These are phyloP conservation scores for Torymus aiolomorphi DNA, from an alignment of 2,888 invertebrate species.

Conservation along the genomic window DNA sequence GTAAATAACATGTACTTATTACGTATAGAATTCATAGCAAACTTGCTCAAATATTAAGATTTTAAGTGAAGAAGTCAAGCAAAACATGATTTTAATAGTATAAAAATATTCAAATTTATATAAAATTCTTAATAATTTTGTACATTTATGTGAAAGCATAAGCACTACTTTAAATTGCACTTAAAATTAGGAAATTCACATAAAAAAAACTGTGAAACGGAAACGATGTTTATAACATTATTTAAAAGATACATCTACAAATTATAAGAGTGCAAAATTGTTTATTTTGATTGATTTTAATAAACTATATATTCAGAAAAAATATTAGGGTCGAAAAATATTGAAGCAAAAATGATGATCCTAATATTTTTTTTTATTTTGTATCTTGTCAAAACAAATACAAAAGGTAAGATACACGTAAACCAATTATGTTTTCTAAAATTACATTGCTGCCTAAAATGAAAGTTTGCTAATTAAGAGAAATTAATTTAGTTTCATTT, in stretches of 20 bases:
- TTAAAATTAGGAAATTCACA: conserved; percentile 5
- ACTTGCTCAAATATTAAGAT: conserved; percentile 9
- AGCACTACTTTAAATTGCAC: conserved; percentile 27
- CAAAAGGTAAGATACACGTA: neutral
- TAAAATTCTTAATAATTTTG: conserved; percentile 43
- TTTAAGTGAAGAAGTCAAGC: conserved; percentile 11
- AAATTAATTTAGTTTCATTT: conserved; percentile 19
- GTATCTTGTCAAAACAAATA: neutral
- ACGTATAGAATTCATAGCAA: conserved; percentile 11
- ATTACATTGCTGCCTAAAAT: conserved; percentile 27
- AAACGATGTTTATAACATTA: neutral
- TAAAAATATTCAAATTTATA: conserved; percentile 26
- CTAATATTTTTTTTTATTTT: conserved; percentile 8
- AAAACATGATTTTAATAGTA: conserved; percentile 9
- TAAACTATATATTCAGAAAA: too few species aligned
- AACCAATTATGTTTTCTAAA: conserved; percentile 12
- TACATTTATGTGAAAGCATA: conserved; percentile 47
- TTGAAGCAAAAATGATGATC: neutral
- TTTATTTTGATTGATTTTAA: neutral
- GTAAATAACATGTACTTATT: conserved; percentile 48
- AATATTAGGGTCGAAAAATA: neutral
- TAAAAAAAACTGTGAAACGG: neutral
- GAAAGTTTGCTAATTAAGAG: conserved; percentile 14
- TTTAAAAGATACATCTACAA: neutral
- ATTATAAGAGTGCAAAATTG: neutral